Base-by-base conservation (phyloP, 2,113 vertebrate genomes). In the Gobio gobio region DNA sequence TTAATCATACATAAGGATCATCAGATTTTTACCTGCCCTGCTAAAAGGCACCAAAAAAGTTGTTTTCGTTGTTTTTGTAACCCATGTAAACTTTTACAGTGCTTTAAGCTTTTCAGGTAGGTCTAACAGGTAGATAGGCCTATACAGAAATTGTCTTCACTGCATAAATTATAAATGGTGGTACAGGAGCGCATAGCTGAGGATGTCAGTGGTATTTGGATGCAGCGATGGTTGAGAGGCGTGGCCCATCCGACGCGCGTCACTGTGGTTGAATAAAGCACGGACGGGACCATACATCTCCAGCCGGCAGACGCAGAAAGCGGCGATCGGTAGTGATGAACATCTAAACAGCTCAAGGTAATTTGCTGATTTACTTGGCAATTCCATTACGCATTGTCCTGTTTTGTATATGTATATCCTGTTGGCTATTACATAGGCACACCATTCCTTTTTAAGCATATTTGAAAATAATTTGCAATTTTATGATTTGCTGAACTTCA, bases 281-380 rank as follows among this genome's bases (percentile, higher is more conserved):
- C 0, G 6, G 2, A n/a, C 33, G n/a, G 8, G 78, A 49, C 8
- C 59, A 3, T 49, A 66, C 40, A 43, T 43, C 81, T 43, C 33
- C 81, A 58, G 13, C 64, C 24, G 40, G 12, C 66, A 59, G 22
- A 26, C 47, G 45, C 33, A 2, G 54, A 33, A n/a, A 14, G 16
- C 51, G n/a, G 64, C 18, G 7, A 74, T 13, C 43, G 9, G 45
- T 4, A 2, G 10, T 20, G 70, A 82, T 83, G 70, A 54, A 26
- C 26, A 26, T 13, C 51, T 78, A 5, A 29, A 29, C 74, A 13
- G 74, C 13, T 58, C 7, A 10, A 85, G 83, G 83, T 85, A 72
- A 20, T 22, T 10, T 36, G 14, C 36, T 36, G 5, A 10, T 68
- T 81, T 36, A 33, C 4, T 12, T 13, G 40, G 22, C 2, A 12